Base-by-base conservation (phyloP, 1,140 invertebrate genomes). In the Eurytemora carolleeae region DNA sequence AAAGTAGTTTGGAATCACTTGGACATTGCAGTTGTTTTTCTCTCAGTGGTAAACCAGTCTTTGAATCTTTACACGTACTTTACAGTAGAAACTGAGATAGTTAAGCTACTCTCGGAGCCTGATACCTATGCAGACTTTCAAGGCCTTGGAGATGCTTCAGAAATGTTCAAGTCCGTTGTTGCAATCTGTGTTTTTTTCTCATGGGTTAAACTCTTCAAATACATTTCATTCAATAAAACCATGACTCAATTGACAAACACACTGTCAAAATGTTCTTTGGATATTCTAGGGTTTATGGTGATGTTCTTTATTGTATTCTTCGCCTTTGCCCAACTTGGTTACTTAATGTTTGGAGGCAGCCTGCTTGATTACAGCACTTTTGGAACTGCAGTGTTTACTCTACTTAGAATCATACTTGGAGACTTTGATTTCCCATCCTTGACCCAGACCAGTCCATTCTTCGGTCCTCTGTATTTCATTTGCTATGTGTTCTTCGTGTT, bases 281-380 rank as follows among this genome's bases (percentile, higher is more conserved):
- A 87, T 69, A 73, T 87, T 65, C 75, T 77, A 57, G 83, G 82
- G 18, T 87, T 87, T 70, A 78, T 79, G 53, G 73, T 86, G 2
- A 86, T 88, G 83, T 87, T 87, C 71, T 80, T 83, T 67, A 84
- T 87, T 64, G 80, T 86, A 7, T 87, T 87, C 71, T 76, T 86
- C 67, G 83, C 84, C 12, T 87, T 83, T 71, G 82, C 83, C 1
- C 81, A 82, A 67, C 67, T 83, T 53, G 83, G 81, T 7, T 80
- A 80, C 62, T 69, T 85, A 2, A 66, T 84, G 1, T 85, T 84
- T 70, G 82, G 83, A 53, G 79, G 77, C 17, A 75, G 82, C 66
- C 72, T 77, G 63, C 71, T 76, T 55, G 79, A 79, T 68, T 85
- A 82, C 73, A 76, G 76, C 21, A 78, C 72, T 63, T 81, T 85